A percentile compares a stretch with the other conserved stretches of the same genome.
phyloP scores from a whole-genome alignment of 2,113 vertebrate genomes.

The Elachura formosa region DNA sequence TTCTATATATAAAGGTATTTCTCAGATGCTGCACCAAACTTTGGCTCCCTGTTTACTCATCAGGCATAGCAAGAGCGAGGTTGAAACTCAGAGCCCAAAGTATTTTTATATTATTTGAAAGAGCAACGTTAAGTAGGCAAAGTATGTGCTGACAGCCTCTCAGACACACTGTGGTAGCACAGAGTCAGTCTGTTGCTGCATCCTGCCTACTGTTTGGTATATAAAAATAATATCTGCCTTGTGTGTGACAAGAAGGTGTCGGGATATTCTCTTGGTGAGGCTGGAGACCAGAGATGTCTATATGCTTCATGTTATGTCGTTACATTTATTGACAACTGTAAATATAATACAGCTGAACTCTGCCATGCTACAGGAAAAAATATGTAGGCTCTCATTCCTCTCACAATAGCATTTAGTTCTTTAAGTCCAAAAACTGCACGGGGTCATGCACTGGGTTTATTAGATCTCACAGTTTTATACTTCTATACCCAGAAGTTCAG shows the following conservation, averaged over 20 bases:
- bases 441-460: constrained; percentile 37
- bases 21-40: neutral
- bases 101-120: constrained; percentile 51
- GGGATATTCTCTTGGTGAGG: constrained; percentile 38
- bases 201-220: constrained; percentile 49
- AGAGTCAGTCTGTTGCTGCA: constrained; percentile 57
- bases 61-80: neutral
- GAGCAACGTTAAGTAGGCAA: constrained; percentile 38
- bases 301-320: neutral
- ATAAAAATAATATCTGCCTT: constrained; percentile 58
- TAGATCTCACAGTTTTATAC: constrained; percentile 39
- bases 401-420: constrained; percentile 41
- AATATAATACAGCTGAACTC: constrained; percentile 36
- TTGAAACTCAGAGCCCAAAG: neutral
- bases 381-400: constrained; percentile 3
- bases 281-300: constrained; percentile 34
- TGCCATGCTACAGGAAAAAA: constrained; percentile 5
- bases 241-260: constrained; percentile 37
- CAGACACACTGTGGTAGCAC: constrained; percentile 50
- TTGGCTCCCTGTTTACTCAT: neutral
- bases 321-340: constrained; percentile 44
- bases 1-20: neutral
- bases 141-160: constrained; percentile 62
- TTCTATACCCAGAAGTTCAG: constrained; percentile 51
- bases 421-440: constrained; percentile 6